Evolutionary conservation across 1,140 invertebrate species (phyloP), one percentile per base, ranked within the genome.

Genomic region (Euglossa dilemma): DNA sequence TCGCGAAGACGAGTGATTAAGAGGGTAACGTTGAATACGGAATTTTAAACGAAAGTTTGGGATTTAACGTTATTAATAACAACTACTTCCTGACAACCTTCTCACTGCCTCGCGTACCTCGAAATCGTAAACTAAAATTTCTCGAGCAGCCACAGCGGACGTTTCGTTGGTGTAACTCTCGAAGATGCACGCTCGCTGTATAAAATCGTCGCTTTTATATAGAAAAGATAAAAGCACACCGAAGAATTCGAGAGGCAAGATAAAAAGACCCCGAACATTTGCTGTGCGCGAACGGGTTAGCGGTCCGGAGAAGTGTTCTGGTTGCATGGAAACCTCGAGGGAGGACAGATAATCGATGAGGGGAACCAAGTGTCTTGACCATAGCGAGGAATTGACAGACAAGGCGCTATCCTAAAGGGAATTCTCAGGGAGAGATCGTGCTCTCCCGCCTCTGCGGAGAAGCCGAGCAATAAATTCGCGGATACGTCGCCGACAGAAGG

Each of bases 401-500:
- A 82, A 87, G 87, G 81, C 83, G 87, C 77, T 85, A 83, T 86
- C 80, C 80, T 83, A 43, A 84, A 64, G 66, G 85, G 73, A 85
- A 83, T 87, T 80, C 77, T 67, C n/a, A 25, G 50, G 47, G 75
- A 80, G 80, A 87, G 82, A 89, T 85, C 80, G 57, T 11, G 74
- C 66, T 85, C 77, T 86, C 83, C 80, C 88, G 67, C 47, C 56
- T 52, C 28, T 50, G 52, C 43, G 43, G 66, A 66, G 59, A 83
- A 80, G 47, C 57, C 47, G 72, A 59, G 87, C 85, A 91, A 92
- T 92, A 91, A 92, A 91, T 92, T 89, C 85, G 83, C 87, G 71
- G 85, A 77, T 82, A 79, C 85, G 63, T 76, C 54, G 89, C 77
- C 71, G 74, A 85, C 83, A 77, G 36, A 70, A 71, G 69, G 70